These are phyloP conservation scores for Hydriomena furcata DNA, from an alignment of 2,888 invertebrate species.

Conservation along the genomic window DNA sequence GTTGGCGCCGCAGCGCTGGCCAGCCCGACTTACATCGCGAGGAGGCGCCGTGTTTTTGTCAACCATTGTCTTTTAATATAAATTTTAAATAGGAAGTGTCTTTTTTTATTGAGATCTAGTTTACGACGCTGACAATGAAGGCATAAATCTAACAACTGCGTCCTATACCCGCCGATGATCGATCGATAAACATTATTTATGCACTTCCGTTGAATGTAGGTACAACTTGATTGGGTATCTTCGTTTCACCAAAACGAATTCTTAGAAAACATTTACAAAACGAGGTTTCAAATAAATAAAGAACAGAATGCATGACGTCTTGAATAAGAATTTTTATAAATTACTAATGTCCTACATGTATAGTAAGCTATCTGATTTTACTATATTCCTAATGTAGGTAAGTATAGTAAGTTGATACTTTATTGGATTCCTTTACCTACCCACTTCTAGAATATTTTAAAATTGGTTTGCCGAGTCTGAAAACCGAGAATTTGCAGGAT, in stretches of 20 bases:
- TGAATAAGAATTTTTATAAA: neutral
- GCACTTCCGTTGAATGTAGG: constrained; percentile 67
- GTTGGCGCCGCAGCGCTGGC: constrained; percentile 74
- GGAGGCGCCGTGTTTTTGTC: constrained; percentile 81
- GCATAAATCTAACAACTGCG: constrained; percentile 80
- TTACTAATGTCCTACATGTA: no score
- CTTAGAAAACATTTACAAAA: constrained; percentile 52
- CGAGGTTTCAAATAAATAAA: constrained; percentile 9
- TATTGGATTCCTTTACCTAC: no score
- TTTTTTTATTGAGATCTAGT: constrained; percentile 83
- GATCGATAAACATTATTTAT: constrained; percentile 83
- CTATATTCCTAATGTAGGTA: no score
- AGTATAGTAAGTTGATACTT: no score
- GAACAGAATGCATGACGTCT: neutral
- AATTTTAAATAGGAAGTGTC: constrained; percentile 83
- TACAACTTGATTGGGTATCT: constrained; percentile 56
- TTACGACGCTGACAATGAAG: constrained; percentile 81
- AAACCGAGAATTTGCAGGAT: constrained; percentile 9
- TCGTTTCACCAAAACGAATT: constrained; percentile 61
- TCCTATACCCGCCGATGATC: constrained; percentile 76
- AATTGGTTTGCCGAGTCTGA: neutral
- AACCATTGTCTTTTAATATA: constrained; percentile 83
- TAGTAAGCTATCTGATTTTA: no score
- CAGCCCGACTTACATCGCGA: constrained; percentile 63
- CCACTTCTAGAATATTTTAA: no score